A percentile compares a stretch with the other conserved stretches of the same genome.
Conservation (phyloP, 1,140 invertebrate species). For the Armadillidium nasatum region DNA sequence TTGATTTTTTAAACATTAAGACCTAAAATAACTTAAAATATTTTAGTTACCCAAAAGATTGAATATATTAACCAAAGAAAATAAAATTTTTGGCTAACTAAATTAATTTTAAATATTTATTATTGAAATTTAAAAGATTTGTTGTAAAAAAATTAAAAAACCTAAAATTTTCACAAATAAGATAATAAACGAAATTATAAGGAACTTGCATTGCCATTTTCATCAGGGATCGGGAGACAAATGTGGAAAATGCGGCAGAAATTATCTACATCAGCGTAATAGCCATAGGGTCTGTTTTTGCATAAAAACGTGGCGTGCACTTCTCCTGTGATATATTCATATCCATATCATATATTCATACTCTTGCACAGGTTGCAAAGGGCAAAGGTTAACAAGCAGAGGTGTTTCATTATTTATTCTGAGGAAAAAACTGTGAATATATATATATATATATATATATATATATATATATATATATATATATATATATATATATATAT, state of each 20-base stretch:
- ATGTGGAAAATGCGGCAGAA: slow-evolving; percentile 51
- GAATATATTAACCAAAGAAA: too few species aligned
- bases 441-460: not conserved
- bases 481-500: slow-evolving; percentile 6
- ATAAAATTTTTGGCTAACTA: too few species aligned
- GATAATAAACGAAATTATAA: too few species aligned
- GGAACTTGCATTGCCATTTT: slow-evolving; percentile 50
- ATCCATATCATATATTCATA: too few species aligned
- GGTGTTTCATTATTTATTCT: not conserved
- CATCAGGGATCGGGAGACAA: slow-evolving; percentile 46
- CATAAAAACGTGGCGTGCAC: slow-evolving; percentile 45
- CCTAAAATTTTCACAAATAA: too few species aligned
- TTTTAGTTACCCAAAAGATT: too few species aligned
- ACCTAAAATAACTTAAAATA: too few species aligned
- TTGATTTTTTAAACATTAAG: too few species aligned
- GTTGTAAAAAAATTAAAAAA: too few species aligned
- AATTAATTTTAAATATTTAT: too few species aligned
- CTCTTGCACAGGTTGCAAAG: slow-evolving; percentile 25
- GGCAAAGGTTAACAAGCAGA: slow-evolving; percentile 19
- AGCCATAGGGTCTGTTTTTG: slow-evolving; percentile 47
- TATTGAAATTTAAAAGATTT: too few species aligned
- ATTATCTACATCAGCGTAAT: slow-evolving; percentile 51
- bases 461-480: slow-evolving; percentile 2
- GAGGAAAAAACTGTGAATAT: too few species aligned
- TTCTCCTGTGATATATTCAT: slow-evolving; percentile 29